Conservation (phyloP, 2,113 vertebrate species). For the Apodemus sylvaticus region DNA sequence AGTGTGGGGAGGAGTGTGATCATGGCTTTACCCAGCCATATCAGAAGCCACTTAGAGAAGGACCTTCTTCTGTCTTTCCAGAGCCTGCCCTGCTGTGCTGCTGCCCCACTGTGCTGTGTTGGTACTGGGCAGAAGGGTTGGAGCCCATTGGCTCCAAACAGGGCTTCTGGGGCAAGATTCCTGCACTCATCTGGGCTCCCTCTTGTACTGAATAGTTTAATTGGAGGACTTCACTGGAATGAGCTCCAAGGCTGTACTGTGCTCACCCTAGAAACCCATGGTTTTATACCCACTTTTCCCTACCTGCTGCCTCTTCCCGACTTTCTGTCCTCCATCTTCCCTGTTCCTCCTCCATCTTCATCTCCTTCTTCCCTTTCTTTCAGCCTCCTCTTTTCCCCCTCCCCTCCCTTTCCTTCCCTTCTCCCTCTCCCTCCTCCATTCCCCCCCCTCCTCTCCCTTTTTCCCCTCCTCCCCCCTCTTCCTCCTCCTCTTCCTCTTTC, state of each 20-base stretch:
- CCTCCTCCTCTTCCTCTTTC: too few relatives aligned
- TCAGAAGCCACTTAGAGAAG: background rate
- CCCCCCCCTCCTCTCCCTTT: accelerated
- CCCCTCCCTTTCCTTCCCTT: too few relatives aligned
- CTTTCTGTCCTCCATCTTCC: accelerated
- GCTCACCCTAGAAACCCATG: background rate
- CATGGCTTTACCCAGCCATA: background rate
- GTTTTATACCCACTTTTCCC: too few relatives aligned
- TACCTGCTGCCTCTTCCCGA: background rate
- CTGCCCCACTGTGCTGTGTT: too few relatives aligned
- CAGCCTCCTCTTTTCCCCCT: accelerated
- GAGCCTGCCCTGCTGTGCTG: background rate
- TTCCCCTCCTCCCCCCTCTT: accelerated
- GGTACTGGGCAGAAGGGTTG: background rate
- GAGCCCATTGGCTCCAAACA: accelerated
- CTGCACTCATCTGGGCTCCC: too few relatives aligned
- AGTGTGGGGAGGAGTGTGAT: background rate
- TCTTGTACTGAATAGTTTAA: background rate
- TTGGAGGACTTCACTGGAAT: accelerated
- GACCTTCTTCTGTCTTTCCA: background rate
- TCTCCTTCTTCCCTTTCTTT: background rate
- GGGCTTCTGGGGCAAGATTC: background rate
- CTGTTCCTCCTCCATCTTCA: too few relatives aligned
- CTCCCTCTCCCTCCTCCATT: too few relatives aligned
- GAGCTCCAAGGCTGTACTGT: background rate